A percentile compares a stretch with the other conserved stretches of the same genome.
Evolutionary conservation across 2,797 vertebrate species (phyloP).

Genomic region (Poeciliopsis infans): DNA sequence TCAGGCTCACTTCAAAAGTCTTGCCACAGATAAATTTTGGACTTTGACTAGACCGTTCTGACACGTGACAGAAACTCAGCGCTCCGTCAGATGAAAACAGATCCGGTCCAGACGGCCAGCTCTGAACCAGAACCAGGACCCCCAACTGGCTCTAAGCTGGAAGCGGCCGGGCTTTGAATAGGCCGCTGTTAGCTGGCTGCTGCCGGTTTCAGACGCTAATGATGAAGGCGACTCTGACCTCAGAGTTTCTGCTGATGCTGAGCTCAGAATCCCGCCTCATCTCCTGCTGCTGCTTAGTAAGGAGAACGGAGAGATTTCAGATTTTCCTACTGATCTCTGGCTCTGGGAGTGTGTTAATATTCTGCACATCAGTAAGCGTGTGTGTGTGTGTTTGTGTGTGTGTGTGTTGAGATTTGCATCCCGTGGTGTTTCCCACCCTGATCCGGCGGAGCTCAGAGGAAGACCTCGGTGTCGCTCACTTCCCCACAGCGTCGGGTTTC

Average conservation of each 20-base stretch:
- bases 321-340: constrained; percentile 42
- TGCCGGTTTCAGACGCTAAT: constrained; percentile 25
- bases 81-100: constrained; percentile 48
- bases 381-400: constrained; percentile 14
- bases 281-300: constrained; percentile 45
- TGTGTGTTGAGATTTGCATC: constrained; percentile 41
- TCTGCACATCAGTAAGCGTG: constrained; percentile 1
- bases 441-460: constrained; percentile 58
- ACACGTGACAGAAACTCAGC: constrained; percentile 13
- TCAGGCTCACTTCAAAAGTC: no score
- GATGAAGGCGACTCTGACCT: not conserved
- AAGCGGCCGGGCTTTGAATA: not conserved
- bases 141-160: constrained; percentile 35
- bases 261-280: constrained; percentile 15
- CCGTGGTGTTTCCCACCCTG: constrained; percentile 30
- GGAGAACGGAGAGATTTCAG: constrained; percentile 33
- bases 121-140: constrained; percentile 17
- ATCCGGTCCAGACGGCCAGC: constrained; percentile 42
- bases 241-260: constrained; percentile 7
- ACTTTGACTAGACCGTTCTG: no score
- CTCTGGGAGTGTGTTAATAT: constrained; percentile 17
- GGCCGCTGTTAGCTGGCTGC: constrained; percentile 19
- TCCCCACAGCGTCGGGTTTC: constrained; percentile 29
- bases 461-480: constrained; percentile 54
- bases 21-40: no score